These are phyloP conservation scores for Anabacerthia variegaticeps DNA, from an alignment of 2,797 vertebrate species.

Conservation along the genomic window DNA sequence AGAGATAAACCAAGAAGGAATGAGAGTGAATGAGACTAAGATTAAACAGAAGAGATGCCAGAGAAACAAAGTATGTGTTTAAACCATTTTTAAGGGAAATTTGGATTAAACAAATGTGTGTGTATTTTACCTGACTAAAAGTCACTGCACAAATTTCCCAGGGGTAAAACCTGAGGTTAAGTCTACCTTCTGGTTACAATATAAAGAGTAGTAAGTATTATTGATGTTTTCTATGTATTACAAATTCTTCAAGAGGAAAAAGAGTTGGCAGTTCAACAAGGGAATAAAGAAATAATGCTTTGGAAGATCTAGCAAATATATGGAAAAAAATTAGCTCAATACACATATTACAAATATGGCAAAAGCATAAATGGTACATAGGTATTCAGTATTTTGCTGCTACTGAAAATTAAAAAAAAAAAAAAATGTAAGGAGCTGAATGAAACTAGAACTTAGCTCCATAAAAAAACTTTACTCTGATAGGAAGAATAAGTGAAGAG, in stretches of 20 bases:
- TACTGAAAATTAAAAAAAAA: not conserved
- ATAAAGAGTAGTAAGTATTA: not conserved
- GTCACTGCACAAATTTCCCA: not conserved
- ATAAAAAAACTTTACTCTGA: not conserved
- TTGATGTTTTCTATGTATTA: not conserved
- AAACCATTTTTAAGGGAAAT: not conserved
- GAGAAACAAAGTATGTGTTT: not conserved
- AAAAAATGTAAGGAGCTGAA: not conserved
- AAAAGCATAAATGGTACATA: not conserved
- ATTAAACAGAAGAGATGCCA: not conserved
- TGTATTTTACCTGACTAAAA: not conserved
- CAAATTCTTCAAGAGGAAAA: not conserved
- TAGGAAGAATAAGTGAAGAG: not conserved
- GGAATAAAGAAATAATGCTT: not conserved
- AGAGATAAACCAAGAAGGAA: not conserved
- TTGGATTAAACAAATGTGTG: not conserved
- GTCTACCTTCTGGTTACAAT: not conserved
- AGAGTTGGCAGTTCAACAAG: not conserved
- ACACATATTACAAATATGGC: not conserved
- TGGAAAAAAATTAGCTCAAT: not conserved
- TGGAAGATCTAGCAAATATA: not conserved
- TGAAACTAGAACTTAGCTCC: not conserved
- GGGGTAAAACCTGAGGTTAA: not conserved
- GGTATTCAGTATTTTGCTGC: not conserved
- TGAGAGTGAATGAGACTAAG: not conserved